phyloP scores from a whole-genome alignment of 1,140 invertebrate species.

The Anastrepha obliqua region DNA sequence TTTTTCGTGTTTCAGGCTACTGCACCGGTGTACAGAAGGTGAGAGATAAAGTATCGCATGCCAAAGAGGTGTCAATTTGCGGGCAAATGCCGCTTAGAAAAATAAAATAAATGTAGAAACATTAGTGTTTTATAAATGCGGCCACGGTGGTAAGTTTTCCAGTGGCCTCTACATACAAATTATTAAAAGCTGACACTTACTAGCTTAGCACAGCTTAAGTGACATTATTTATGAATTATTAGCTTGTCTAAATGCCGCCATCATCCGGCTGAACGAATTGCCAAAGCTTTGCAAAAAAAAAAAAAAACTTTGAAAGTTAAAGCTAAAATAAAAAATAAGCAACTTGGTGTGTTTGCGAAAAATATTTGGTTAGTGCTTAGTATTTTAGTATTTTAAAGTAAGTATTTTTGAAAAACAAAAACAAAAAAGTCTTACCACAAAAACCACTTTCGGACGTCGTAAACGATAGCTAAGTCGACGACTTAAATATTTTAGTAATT shows the following conservation, averaged over 20 bases:
- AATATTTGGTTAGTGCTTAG: no score
- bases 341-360: no score
- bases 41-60: neutral
- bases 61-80: slow-evolving; percentile 6
- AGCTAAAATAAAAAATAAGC: neutral
- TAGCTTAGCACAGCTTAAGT: slow-evolving; percentile 35
- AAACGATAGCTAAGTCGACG: neutral
- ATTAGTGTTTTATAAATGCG: neutral
- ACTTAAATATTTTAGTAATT: neutral
- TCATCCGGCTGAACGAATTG: neutral
- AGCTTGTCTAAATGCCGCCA: slow-evolving; percentile 11
- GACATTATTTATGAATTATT: slow-evolving; percentile 19
- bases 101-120: neutral
- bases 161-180: neutral
- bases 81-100: neutral
- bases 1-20: neutral
- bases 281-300: neutral
- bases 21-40: neutral
- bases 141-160: neutral
- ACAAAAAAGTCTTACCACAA: neutral
- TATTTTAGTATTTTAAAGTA: no score
- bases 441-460: neutral
- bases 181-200: neutral
- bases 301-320: neutral
- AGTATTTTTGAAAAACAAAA: no score